Evolutionary conservation across 1,140 invertebrate genomes (phyloP).

Genomic region (Antheraea pernyi): DNA sequence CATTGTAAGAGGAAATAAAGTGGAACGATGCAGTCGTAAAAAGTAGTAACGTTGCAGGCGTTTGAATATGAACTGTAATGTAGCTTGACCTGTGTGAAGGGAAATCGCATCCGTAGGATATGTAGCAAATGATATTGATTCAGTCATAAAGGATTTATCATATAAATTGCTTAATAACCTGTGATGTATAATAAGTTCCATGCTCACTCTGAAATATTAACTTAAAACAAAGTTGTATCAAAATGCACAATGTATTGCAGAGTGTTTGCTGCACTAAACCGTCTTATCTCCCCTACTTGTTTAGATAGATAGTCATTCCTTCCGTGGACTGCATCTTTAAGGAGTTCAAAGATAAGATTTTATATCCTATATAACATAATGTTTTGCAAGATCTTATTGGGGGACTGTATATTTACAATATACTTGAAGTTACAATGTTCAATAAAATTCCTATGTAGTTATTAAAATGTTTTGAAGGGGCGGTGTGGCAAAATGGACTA

Average conservation of each 20-base stretch:
- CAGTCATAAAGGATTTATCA: too few relatives aligned
- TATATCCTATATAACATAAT: constrained; percentile 40
- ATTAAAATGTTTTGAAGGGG: not conserved
- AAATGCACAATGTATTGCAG: constrained; percentile 27
- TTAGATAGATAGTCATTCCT: constrained; percentile 43
- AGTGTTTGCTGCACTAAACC: constrained; percentile 41
- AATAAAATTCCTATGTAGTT: not conserved
- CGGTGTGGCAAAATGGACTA: not conserved
- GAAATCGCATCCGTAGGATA: too few relatives aligned
- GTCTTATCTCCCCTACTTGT: constrained; percentile 53
- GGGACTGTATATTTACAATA: not conserved
- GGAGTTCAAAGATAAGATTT: constrained; percentile 47
- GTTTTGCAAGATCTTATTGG: not conserved
- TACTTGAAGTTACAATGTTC: not conserved
- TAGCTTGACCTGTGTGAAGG: too few relatives aligned
- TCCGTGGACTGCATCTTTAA: constrained; percentile 50
- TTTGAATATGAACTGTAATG: too few relatives aligned
- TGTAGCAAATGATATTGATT: too few relatives aligned
- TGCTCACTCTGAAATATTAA: not conserved
- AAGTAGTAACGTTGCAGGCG: too few relatives aligned
- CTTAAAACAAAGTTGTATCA: not conserved
- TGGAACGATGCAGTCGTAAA: too few relatives aligned
- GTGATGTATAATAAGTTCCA: too few relatives aligned
- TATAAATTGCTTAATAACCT: too few relatives aligned
- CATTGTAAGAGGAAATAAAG: too few relatives aligned